Percentiles rank a stretch among this genome's conserved stretches.
Evolutionary conservation across 2,888 invertebrate species (phyloP).

Genomic region (Andricus curvator): DNA sequence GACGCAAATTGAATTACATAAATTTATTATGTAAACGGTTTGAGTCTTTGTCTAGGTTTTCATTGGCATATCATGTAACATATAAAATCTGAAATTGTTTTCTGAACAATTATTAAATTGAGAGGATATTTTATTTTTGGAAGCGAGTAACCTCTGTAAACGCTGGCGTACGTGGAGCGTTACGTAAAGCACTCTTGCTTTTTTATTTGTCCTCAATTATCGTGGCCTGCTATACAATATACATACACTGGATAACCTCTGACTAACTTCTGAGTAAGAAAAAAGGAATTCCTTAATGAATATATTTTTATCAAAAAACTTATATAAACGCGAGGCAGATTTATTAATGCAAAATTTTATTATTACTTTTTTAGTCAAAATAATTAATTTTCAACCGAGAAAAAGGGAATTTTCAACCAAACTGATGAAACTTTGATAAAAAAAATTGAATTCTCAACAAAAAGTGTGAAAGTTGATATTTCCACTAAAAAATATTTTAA

Average conservation of each 20-base stretch:
- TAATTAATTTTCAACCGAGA: too few relatives aligned
- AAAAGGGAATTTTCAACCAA: too few relatives aligned
- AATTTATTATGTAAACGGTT: constrained; percentile 27
- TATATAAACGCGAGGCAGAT: not conserved
- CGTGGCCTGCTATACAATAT: constrained; percentile 1
- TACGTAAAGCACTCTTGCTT: constrained; percentile 16
- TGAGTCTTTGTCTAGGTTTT: constrained; percentile 25
- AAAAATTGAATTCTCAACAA: too few relatives aligned
- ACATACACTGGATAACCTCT: constrained; percentile 38
- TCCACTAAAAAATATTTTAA: too few relatives aligned
- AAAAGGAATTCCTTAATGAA: constrained; percentile 37
- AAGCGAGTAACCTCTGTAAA: constrained; percentile 1
- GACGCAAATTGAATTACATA: constrained; percentile 37
- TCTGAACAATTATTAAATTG: not conserved
- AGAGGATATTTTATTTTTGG: constrained; percentile 1
- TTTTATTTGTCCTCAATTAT: constrained; percentile 36
- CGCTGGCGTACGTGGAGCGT: not conserved
- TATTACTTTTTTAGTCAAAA: too few relatives aligned
- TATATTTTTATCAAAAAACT: constrained; percentile 29
- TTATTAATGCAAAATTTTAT: too few relatives aligned
- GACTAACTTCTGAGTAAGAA: constrained; percentile 30
- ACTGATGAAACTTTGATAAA: too few relatives aligned
- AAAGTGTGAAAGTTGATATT: too few relatives aligned
- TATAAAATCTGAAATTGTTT: not conserved
- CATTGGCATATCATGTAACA: not conserved